These are phyloP conservation scores for Merops nubicus DNA, from an alignment of 2,113 vertebrate species.

Conservation along the genomic window DNA sequence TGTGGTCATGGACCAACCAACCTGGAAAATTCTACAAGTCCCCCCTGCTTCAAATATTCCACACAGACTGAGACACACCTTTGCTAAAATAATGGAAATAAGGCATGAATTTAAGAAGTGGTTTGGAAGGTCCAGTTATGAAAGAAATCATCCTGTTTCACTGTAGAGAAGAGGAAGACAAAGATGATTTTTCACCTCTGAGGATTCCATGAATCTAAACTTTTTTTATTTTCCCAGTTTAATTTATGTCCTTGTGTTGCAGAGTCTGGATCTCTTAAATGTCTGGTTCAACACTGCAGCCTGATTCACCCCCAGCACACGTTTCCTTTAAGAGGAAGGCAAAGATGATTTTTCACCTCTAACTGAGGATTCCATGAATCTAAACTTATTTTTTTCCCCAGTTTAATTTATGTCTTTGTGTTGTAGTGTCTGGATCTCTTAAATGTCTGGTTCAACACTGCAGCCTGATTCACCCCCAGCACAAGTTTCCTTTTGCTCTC, in stretches of 20 bases:
- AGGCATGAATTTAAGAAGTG: neutral
- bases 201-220: neutral
- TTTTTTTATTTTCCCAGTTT: neutral
- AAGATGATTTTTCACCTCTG: conserved; percentile 5
- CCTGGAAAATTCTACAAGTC: neutral
- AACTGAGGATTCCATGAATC: neutral
- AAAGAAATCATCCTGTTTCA: conserved; percentile 11
- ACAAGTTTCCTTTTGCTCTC: neutral
- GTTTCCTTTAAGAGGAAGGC: too few relatives aligned
- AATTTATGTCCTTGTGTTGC: neutral
- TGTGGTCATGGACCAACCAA: neutral
- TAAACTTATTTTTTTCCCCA: neutral
- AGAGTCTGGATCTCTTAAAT: neutral
- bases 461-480: neutral
- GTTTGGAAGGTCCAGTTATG: neutral
- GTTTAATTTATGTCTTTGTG: neutral
- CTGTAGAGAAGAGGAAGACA: neutral
- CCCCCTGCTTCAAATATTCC: neutral
- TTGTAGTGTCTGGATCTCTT: neutral
- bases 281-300: neutral
- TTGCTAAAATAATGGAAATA: conserved; percentile 9
- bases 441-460: neutral
- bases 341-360: conserved; percentile 18
- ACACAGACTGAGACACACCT: neutral
- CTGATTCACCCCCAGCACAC: neutral